Evolutionary conservation across 2,888 invertebrate species (phyloP).

Genomic region (Rhagonycha fulva): DNA sequence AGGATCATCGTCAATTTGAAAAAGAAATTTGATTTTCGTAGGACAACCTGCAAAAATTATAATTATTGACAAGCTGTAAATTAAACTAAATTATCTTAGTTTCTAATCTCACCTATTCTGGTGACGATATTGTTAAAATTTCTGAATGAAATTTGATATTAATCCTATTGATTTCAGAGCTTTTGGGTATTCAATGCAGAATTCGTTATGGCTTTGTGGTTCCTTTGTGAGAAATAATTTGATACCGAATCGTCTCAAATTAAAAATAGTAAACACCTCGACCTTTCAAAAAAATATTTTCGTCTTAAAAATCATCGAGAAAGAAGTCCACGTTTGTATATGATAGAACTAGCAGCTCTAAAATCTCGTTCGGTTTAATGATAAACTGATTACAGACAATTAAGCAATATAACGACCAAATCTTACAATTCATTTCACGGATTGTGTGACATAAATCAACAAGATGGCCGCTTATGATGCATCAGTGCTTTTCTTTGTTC

Average conservation of each 20-base stretch:
- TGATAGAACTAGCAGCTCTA: conserved; percentile 8
- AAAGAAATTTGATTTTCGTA: too few relatives aligned
- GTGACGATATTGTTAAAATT: neutral
- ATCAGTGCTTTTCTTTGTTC: conserved; percentile 35
- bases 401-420: conserved; percentile 20
- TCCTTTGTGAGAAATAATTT: neutral
- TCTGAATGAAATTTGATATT: neutral
- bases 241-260: neutral
- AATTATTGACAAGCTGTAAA: too few relatives aligned
- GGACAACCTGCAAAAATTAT: too few relatives aligned
- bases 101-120: neutral
- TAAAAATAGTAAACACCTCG: neutral
- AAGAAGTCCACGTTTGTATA: neutral
- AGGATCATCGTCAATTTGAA: too few relatives aligned
- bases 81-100: neutral
- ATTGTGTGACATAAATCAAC: conserved; percentile 33
- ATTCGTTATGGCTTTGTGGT: neutral
- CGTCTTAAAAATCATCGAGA: neutral
- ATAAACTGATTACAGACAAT: conserved; percentile 11
- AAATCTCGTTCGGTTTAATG: neutral
- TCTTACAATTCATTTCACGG: conserved; percentile 37
- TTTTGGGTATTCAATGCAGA: neutral
- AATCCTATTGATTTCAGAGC: conserved; percentile 2
- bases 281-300: neutral
- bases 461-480: conserved; percentile 35